These are phyloP conservation scores for Gracilinanus agilis DNA, from an alignment of 2,113 vertebrate genomes.

Conservation along the genomic window DNA sequence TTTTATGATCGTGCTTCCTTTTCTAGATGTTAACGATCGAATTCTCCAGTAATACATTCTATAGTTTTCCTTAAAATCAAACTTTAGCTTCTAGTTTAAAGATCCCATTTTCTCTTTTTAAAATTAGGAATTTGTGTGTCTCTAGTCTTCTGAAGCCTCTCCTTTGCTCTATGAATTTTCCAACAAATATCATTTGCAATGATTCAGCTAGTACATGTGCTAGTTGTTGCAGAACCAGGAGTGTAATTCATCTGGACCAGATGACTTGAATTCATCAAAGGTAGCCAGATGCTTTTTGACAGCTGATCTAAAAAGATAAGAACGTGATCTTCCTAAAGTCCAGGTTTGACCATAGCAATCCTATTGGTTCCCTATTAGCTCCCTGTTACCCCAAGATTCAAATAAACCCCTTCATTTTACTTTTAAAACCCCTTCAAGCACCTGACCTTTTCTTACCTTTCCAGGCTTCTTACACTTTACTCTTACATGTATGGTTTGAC, in stretches of 20 bases:
- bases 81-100: background rate
- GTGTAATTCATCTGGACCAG: background rate
- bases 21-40: background rate
- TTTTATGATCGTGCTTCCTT: background rate
- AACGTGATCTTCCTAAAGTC: background rate
- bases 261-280: background rate
- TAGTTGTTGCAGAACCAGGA: background rate
- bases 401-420: background rate
- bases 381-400: background rate
- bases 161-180: background rate
- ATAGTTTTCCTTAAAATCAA: background rate
- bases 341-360: background rate
- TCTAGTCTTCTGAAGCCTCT: background rate
- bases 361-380: background rate
- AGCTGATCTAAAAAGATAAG: no score
- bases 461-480: background rate
- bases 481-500: background rate
- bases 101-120: background rate
- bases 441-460: background rate
- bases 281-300: background rate
- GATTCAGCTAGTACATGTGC: background rate
- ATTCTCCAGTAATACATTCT: background rate
- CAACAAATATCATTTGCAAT: background rate
- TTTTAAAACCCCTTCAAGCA: background rate
- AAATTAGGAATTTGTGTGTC: background rate